phyloP scores from a whole-genome alignment of 2,888 invertebrate species.

The Agriopis marginaria region DNA sequence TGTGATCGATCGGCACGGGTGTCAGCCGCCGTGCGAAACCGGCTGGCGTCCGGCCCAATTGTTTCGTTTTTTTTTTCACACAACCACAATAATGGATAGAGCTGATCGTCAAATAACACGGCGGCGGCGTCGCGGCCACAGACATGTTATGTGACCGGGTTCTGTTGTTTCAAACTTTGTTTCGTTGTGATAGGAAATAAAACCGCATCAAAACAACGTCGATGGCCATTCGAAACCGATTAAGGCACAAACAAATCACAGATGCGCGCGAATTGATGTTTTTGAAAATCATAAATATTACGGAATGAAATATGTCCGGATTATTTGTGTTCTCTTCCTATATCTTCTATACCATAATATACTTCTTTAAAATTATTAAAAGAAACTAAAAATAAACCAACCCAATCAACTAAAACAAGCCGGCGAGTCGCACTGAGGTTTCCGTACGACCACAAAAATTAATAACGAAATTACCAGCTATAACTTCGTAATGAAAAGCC shows the following conservation, averaged over 20 bases:
- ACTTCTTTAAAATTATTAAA: background rate
- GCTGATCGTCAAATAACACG: constrained; percentile 46
- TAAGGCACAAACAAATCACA: constrained; percentile 4
- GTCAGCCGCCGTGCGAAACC: constrained; percentile 59
- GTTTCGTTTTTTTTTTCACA: constrained; percentile 59
- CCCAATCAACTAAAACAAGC: too few relatives aligned
- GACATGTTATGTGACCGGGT: constrained; percentile 42
- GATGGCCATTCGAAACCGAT: background rate
- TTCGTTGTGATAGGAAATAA: background rate
- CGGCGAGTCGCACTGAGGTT: too few relatives aligned
- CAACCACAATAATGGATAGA: constrained; percentile 48
- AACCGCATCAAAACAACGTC: constrained; percentile 5
- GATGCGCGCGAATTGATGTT: background rate
- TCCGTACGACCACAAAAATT: too few relatives aligned
- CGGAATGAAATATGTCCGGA: background rate
- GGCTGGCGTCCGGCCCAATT: constrained; percentile 61
- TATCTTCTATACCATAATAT: too few relatives aligned
- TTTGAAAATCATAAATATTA: background rate
- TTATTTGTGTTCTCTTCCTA: too few relatives aligned
- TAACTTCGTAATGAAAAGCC: too few relatives aligned
- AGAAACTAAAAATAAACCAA: background rate
- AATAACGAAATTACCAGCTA: too few relatives aligned
- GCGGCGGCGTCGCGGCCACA: constrained; percentile 39
- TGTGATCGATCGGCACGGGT: constrained; percentile 51
- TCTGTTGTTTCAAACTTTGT: constrained; percentile 33